Percentiles rank a stretch among this genome's conserved stretches.
phyloP scores from a whole-genome alignment of 2,797 vertebrate genomes.

The Otolemur crassicaudatus region DNA sequence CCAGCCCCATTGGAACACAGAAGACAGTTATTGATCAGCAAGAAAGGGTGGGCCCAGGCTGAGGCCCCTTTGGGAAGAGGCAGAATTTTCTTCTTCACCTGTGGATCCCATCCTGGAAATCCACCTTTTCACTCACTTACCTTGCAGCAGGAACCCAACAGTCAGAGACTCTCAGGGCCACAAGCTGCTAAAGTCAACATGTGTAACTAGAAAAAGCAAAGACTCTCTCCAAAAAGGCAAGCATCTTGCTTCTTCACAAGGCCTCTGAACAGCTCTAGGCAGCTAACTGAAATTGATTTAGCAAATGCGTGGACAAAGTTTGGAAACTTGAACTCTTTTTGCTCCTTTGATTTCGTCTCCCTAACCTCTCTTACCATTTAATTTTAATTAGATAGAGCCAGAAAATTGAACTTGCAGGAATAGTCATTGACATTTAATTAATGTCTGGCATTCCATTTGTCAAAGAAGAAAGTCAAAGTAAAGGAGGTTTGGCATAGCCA shows the following conservation, averaged over 20 bases:
- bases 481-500: conserved; percentile 42
- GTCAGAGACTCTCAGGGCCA: neutral
- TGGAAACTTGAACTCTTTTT: conserved; percentile 77
- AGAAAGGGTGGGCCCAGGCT: neutral
- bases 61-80: neutral
- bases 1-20: neutral
- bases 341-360: conserved; percentile 82
- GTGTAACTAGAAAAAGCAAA: neutral
- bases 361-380: conserved; percentile 82
- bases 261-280: conserved; percentile 54
- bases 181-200: neutral
- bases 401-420: conserved; percentile 83
- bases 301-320: conserved; percentile 74
- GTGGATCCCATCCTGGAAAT: neutral
- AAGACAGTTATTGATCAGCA: neutral
- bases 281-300: conserved; percentile 81
- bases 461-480: conserved; percentile 72
- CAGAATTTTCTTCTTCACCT: neutral
- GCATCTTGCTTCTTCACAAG: conserved; percentile 71
- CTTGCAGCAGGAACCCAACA: neutral
- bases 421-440: conserved; percentile 85
- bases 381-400: conserved; percentile 83
- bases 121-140: neutral
- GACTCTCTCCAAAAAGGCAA: conserved; percentile 35
- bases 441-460: conserved; percentile 69